phyloP scores from a whole-genome alignment of 2,888 invertebrate genomes.

The Thyatira batis region DNA sequence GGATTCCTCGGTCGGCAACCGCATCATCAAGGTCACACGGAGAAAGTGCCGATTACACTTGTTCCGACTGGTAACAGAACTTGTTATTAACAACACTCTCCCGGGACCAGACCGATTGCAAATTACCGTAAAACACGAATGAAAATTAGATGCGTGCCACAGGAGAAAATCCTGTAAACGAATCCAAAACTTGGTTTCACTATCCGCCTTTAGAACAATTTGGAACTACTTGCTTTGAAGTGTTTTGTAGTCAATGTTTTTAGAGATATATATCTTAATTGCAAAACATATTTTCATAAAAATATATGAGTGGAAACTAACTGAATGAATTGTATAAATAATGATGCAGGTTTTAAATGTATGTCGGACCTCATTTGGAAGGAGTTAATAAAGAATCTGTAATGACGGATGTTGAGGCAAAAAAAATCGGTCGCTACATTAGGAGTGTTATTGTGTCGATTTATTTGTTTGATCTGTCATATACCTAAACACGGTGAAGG shows the following conservation, averaged over 20 bases:
- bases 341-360: background rate
- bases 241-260: too few relatives aligned
- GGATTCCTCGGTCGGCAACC: slow-evolving; percentile 47
- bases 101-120: background rate
- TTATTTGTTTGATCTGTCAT: slow-evolving; percentile 37
- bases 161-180: too few relatives aligned
- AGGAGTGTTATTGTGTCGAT: background rate
- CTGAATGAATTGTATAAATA: background rate
- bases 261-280: too few relatives aligned
- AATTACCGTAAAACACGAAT: background rate
- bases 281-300: background rate
- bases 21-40: slow-evolving; percentile 36
- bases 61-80: background rate
- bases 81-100: slow-evolving; percentile 2
- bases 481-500: slow-evolving; percentile 26
- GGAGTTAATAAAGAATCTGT: background rate
- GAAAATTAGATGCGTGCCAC: too few relatives aligned
- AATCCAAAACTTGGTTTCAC: too few relatives aligned
- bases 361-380: background rate
- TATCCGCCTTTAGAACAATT: too few relatives aligned
- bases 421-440: background rate
- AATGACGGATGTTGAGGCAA: background rate
- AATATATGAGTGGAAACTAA: background rate
- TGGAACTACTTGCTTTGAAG: too few relatives aligned
- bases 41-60: slow-evolving; percentile 8